These are phyloP conservation scores for Drosophila ochracea DNA, from an alignment of 2,888 invertebrate genomes.

Conservation along the genomic window DNA sequence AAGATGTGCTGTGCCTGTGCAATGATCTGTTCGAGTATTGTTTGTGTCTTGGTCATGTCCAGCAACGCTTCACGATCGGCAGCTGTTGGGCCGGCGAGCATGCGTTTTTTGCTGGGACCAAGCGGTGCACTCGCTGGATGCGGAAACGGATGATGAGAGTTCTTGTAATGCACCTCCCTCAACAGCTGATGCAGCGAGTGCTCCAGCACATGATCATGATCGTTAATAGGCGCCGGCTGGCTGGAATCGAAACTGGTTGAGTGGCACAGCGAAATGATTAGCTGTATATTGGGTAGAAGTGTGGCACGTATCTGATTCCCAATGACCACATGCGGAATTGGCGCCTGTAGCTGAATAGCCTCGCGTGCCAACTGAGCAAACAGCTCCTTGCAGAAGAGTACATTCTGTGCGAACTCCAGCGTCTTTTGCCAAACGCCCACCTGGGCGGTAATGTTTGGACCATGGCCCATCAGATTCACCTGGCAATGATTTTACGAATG, in stretches of 20 bases:
- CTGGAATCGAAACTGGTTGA: slow-evolving; percentile 88
- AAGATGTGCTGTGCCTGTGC: slow-evolving; percentile 98
- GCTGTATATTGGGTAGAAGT: slow-evolving; percentile 96
- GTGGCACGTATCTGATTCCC: slow-evolving; percentile 99
- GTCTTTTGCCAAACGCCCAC: slow-evolving; percentile 95
- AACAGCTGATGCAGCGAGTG: slow-evolving; percentile 97
- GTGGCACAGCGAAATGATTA: slow-evolving; percentile 96
- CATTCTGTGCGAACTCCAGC: slow-evolving; percentile 98
- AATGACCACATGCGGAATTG: slow-evolving; percentile 98
- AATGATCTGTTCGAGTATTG: slow-evolving; percentile 97
- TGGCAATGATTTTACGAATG: background rate
- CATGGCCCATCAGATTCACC: slow-evolving; percentile 91
- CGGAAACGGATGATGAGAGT: slow-evolving; percentile 97
- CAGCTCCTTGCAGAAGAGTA: slow-evolving; percentile 97
- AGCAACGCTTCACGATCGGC: slow-evolving; percentile 94
- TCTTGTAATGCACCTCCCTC: slow-evolving; percentile 95
- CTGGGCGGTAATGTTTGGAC: slow-evolving; percentile 89
- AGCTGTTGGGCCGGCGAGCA: slow-evolving; percentile 95
- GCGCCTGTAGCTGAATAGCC: slow-evolving; percentile 96
- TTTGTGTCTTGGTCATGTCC: slow-evolving; percentile 96
- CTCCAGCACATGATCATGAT: slow-evolving; percentile 98
- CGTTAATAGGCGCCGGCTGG: slow-evolving; percentile 86
- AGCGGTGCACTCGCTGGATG: slow-evolving; percentile 97
- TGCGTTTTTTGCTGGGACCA: slow-evolving; percentile 95
- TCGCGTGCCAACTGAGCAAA: slow-evolving; percentile 97